A percentile compares a stretch with the other conserved stretches of the same genome.
Conservation (phyloP, 64 coral and sea anemone genomes). For the Anthopleura sola region DNA sequence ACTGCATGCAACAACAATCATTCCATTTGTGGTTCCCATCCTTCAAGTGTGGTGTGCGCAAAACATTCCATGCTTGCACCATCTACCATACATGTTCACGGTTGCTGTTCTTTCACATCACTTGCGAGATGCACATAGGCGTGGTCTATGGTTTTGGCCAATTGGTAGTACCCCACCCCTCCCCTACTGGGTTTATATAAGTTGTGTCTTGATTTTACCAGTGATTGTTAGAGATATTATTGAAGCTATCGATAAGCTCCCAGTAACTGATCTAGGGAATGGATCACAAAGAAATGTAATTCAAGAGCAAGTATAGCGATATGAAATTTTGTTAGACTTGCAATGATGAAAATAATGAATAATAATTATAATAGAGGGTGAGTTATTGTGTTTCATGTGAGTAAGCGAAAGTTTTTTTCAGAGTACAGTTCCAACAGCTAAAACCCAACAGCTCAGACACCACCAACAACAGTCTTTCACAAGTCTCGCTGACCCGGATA, state of each 20-base stretch:
- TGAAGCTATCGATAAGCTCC: slow-evolving; percentile 12
- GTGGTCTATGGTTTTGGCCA: slow-evolving; percentile 93
- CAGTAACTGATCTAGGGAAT: neutral
- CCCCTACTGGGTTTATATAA: slow-evolving; percentile 80
- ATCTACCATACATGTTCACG: slow-evolving; percentile 67
- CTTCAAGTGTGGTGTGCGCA: slow-evolving; percentile 68
- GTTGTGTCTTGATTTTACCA: slow-evolving; percentile 48
- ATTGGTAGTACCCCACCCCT: slow-evolving; percentile 68
- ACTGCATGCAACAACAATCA: slow-evolving; percentile 73
- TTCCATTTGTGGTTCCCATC: slow-evolving; percentile 48
- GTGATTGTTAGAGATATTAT: slow-evolving; percentile 22
- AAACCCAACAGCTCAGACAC: too few species aligned
- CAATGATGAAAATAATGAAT: too few species aligned
- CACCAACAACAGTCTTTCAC: too few species aligned
- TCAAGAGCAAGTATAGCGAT: too few species aligned
- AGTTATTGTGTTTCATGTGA: too few species aligned
- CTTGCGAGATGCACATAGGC: slow-evolving; percentile 71
- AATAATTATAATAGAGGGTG: too few species aligned
- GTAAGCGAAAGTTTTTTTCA: too few species aligned
- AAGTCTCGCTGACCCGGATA: too few species aligned
- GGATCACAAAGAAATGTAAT: neutral
- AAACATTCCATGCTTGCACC: slow-evolving; percentile 42
- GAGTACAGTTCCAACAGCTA: too few species aligned
- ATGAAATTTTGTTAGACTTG: too few species aligned
- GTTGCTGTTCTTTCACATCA: slow-evolving; percentile 84